These are phyloP conservation scores for Baccha elongata DNA, from an alignment of 2,888 invertebrate genomes.

Conservation along the genomic window DNA sequence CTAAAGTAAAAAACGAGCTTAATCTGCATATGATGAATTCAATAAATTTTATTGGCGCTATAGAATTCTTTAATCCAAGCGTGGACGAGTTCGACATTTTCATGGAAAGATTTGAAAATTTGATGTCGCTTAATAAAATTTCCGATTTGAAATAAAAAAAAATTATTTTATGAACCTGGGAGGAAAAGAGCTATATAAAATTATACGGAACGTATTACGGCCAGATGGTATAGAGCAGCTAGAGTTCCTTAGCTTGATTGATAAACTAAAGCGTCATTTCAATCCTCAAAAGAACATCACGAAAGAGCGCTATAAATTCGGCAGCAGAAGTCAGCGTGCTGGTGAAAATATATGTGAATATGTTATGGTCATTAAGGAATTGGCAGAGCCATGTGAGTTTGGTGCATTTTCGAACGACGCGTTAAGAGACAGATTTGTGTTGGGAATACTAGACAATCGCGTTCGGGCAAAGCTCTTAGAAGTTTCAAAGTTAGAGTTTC, in stretches of 20 bases:
- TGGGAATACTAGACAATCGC: constrained; percentile 22
- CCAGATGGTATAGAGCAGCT: constrained; percentile 20
- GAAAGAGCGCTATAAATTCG: constrained; percentile 35
- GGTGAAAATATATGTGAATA: constrained; percentile 21
- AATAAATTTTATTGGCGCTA: constrained; percentile 20
- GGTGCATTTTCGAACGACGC: constrained; percentile 18
- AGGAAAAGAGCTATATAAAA: constrained; percentile 26
- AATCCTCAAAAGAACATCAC: constrained; percentile 32
- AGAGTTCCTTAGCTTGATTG: background rate
- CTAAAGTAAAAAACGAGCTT: constrained; percentile 6
- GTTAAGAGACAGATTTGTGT: constrained; percentile 27
- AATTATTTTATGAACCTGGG: constrained; percentile 20
- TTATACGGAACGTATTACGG: constrained; percentile 20
- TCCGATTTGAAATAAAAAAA: background rate
- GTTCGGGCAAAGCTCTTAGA: constrained; percentile 20
- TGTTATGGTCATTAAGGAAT: constrained; percentile 20
- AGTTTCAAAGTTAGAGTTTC: constrained; percentile 16
- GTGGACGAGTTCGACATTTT: constrained; percentile 25
- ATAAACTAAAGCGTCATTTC: constrained; percentile 4
- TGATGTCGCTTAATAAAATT: constrained; percentile 23
- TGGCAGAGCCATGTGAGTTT: constrained; percentile 29
- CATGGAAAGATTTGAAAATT: constrained; percentile 24
- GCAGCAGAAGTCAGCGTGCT: constrained; percentile 26
- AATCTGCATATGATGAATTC: background rate
- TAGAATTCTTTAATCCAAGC: constrained; percentile 23